A percentile compares a stretch with the other conserved stretches of the same genome.
phyloP scores from a whole-genome alignment of 2,888 invertebrate species.

The Apocheima hispidaria region DNA sequence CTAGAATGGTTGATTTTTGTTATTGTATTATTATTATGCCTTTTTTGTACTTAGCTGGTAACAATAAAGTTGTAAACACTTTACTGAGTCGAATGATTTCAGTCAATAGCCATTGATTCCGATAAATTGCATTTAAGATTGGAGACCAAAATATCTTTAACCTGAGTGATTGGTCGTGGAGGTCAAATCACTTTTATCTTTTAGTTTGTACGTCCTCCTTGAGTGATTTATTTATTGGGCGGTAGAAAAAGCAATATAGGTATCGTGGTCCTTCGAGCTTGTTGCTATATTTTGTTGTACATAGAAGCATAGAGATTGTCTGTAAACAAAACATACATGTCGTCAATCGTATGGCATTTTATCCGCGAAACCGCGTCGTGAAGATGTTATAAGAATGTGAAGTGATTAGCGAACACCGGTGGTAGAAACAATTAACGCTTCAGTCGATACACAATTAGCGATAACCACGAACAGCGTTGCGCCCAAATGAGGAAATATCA shows the following conservation, averaged over 20 bases:
- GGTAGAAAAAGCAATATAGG: neutral
- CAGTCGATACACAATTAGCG: constrained; percentile 66
- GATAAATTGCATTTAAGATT: constrained; percentile 2
- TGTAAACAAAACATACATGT: too few relatives aligned
- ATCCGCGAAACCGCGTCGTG: constrained; percentile 31
- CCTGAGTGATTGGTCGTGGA: constrained; percentile 13
- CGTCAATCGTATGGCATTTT: neutral
- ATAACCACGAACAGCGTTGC: constrained; percentile 47
- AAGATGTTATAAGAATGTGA: constrained; percentile 59
- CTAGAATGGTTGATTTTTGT: neutral
- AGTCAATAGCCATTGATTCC: constrained; percentile 9
- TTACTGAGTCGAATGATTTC: neutral
- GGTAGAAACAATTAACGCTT: constrained; percentile 68
- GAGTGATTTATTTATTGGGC: constrained; percentile 9
- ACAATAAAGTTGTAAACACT: constrained; percentile 1
- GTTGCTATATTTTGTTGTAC: neutral
- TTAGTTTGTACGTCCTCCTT: constrained; percentile 1
- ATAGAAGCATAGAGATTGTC: too few relatives aligned
- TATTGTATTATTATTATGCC: neutral
- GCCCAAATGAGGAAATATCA: constrained; percentile 61
- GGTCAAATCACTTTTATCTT: constrained; percentile 27
- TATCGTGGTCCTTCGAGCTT: constrained; percentile 2
- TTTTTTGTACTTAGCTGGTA: neutral
- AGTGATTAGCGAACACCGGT: constrained; percentile 68
- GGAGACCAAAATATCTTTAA: constrained; percentile 13